Evolutionary conservation across 2,113 vertebrate species (phyloP), one percentile per base, ranked within the genome.

Genomic region (Alligator sinensis): DNA sequence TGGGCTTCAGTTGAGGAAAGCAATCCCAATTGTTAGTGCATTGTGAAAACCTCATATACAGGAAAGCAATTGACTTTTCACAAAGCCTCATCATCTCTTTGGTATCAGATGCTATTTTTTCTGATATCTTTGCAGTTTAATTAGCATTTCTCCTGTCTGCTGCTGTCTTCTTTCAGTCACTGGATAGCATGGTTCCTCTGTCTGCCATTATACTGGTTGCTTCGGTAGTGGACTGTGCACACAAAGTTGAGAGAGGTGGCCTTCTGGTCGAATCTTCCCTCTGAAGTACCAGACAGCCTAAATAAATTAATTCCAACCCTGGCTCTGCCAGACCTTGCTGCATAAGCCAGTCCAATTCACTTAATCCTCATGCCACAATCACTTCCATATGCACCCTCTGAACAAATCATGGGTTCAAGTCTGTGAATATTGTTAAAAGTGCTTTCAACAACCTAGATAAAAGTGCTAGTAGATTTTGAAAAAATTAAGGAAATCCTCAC

Each of bases 191-290:
- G 82, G 80, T 63, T 83, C 58, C 78, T 87, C 22, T 94, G 86
- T 88, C 87, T 87, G 88, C 77, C 25, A 88, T 84, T 90, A 81
- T 47, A 22, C 60, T 78, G 66, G 38, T 81, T 88, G 89, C 83
- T 86, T 93, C 85, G 60, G 90, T 78, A 54, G 75, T 93, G 38
- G 66, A 5, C 88, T 61, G 66, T 62, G 15, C 66, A 47, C 55
- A 94, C 4, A 55, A 85, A 75, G 61, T 2, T 80, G 78, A 77
- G 85, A 92, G 80, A 89, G 87, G 88, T 25, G 88, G 18, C 4
- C 13, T 19, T 94, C 61, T 84, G 76, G 70, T 82, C 86, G 88
- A 91, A 63, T 13, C 22, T 80, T 83, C 90, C 89, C 92, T 88
- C 76, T 90, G 83, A 72, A 86, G 91, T 72, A 14, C 34, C 82